These are phyloP conservation scores for Agriopis leucophaearia DNA, from an alignment of 2,888 invertebrate species.

Conservation along the genomic window DNA sequence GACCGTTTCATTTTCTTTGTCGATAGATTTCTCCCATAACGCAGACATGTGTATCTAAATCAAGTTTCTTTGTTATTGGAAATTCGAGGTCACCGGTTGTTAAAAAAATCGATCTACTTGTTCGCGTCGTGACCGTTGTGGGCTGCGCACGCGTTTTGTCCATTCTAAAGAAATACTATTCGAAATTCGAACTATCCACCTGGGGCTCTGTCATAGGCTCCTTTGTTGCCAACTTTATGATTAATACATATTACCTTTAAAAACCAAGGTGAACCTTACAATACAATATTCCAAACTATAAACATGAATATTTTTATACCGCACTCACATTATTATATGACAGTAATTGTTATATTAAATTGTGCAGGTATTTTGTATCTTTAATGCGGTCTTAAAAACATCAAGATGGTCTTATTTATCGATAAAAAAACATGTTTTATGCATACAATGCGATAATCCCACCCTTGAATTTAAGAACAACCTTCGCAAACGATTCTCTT, in stretches of 20 bases:
- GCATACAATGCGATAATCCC: slow-evolving; percentile 64
- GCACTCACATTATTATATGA: slow-evolving; percentile 25
- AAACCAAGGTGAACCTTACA: slow-evolving; percentile 69
- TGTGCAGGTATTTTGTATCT: slow-evolving; percentile 23
- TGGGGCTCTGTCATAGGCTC: slow-evolving; percentile 65
- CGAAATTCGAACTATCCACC: slow-evolving; percentile 61
- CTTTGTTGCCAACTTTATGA: slow-evolving; percentile 78
- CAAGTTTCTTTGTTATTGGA: slow-evolving; percentile 51
- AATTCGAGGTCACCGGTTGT: slow-evolving; percentile 63
- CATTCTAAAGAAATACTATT: slow-evolving; percentile 50
- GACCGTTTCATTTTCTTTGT: slow-evolving; percentile 13
- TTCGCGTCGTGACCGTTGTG: slow-evolving; percentile 76
- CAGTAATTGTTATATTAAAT: slow-evolving; percentile 3
- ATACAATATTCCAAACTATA: slow-evolving; percentile 40
- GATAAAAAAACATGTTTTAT: slow-evolving; percentile 55
- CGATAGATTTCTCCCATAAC: slow-evolving; percentile 19
- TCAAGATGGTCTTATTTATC: slow-evolving; percentile 35
- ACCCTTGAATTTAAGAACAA: slow-evolving; percentile 67
- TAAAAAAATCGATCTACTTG: slow-evolving; percentile 74
- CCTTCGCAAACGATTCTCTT: slow-evolving; percentile 66
- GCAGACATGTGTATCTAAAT: slow-evolving; percentile 42
- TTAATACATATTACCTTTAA: slow-evolving; percentile 71
- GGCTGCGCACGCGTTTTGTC: slow-evolving; percentile 77
- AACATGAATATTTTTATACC: slow-evolving; percentile 20
- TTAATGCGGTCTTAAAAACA: slow-evolving; percentile 28